Base-by-base conservation (phyloP, 2,113 vertebrate genomes). In the Manacus vitellinus region DNA sequence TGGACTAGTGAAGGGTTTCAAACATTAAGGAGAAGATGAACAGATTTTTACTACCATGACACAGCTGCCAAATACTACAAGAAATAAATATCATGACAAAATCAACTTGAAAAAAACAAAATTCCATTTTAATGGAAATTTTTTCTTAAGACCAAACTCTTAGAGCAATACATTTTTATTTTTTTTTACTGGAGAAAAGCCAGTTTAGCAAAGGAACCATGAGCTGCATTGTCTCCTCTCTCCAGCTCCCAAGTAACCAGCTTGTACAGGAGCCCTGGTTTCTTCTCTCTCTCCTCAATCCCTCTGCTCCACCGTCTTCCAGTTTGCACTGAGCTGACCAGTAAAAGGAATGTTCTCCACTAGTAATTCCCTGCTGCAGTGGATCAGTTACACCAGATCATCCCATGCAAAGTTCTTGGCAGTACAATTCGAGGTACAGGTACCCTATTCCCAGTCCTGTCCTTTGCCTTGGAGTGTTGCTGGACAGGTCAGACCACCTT, bases 331-430 rank as follows among this genome's bases (percentile, higher is more conserved):
- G 43, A 47, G 18, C 28, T 90, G 71, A 39, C 14, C 44, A 56
- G 31, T 30, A 39, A 12, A 12, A 46, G 31, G 22, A 14, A 41
- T 0, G 0, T 54, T 56, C 31, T 19, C 16, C 55, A 24, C n/a
- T 14, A 31, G 41, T 6, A 44, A 46, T 70, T 49, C 35, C 31
- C 72, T 46, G 31, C 47, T 19, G 10, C 31, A 58, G 12, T 6
- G 47, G 9, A 23, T 12, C 21, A 28, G 21, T 54, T 23, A 65
- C 33, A 68, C 9, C 30, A 37, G 30, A 25, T 24, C 8, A 35
- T 8, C 6, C 33, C 35, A 19, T 0, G 5, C 12, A 28, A 4
- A 7, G 4, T 31, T 37, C 20, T 5, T 3, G 2, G 35, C 24
- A 77, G n/a, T 2, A 9, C 37, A 77, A 14, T 17, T n/a, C 73